Percentiles rank a stretch among this genome's conserved stretches.
Evolutionary conservation across 2,888 invertebrate genomes (phyloP).

Genomic region (Tethea ocularis): DNA sequence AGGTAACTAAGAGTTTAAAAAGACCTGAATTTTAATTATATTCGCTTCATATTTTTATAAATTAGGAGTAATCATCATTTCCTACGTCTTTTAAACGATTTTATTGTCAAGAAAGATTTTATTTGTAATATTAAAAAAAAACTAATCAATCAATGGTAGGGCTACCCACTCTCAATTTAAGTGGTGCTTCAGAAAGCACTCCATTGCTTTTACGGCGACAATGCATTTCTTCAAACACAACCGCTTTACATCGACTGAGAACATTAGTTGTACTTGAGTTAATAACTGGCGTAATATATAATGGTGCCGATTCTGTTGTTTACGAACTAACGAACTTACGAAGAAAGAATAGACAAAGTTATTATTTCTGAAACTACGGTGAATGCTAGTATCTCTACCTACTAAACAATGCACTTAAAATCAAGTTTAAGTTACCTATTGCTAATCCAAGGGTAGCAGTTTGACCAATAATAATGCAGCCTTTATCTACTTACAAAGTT

Average conservation of each 20-base stretch:
- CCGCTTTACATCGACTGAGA: background rate
- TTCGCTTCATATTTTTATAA: no score
- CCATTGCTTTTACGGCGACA: background rate
- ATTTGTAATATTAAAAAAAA: background rate
- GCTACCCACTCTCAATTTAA: background rate
- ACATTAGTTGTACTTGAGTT: background rate
- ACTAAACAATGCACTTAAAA: background rate
- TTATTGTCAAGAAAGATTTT: no score
- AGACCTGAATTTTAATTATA: no score
- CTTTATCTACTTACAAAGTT: background rate
- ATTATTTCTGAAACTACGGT: no score
- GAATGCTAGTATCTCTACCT: background rate
- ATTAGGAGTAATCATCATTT: no score
- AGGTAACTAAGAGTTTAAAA: no score
- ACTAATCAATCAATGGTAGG: background rate
- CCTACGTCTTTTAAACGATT: no score
- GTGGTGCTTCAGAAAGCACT: constrained; percentile 7
- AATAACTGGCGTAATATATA: no score
- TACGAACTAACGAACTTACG: no score
- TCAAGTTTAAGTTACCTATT: background rate
- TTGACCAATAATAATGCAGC: background rate
- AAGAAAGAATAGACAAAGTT: background rate
- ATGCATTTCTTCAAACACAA: constrained; percentile 8
- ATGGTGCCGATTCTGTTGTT: no score
- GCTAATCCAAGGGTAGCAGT: background rate